Evolutionary conservation across 2,888 invertebrate species (phyloP).

Genomic region (Cephus pulcher): DNA sequence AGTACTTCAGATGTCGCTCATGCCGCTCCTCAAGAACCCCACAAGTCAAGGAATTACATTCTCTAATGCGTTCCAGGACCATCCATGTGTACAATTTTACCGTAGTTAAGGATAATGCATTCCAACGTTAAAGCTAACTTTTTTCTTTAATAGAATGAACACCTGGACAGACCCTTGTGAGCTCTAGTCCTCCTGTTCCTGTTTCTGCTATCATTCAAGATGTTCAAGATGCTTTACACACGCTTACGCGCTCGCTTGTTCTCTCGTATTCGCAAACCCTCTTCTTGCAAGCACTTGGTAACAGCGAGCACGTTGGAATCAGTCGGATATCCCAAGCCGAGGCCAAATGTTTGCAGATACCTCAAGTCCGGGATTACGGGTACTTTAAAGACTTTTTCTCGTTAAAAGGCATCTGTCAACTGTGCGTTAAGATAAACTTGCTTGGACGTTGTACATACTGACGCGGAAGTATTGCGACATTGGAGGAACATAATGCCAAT

Average conservation of each 20-base stretch:
- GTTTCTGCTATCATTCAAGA: background rate
- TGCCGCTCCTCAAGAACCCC: background rate
- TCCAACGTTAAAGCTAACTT: background rate
- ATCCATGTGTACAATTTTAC: background rate
- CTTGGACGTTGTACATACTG: background rate
- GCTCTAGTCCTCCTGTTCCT: background rate
- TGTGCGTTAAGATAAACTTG: constrained; percentile 10
- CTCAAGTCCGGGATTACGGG: constrained; percentile 5
- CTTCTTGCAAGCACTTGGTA: background rate
- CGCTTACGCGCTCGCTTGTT: background rate
- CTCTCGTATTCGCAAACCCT: background rate
- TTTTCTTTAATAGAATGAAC: background rate
- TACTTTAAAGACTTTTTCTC: constrained; percentile 9
- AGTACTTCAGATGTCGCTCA: background rate
- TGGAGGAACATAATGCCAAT: background rate
- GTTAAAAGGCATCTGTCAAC: constrained; percentile 16
- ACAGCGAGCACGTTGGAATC: constrained; percentile 5
- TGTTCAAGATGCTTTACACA: background rate
- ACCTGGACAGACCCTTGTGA: background rate
- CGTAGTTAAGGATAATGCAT: background rate
- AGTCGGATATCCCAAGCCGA: constrained; percentile 3
- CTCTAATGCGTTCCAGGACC: background rate
- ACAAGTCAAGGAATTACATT: background rate
- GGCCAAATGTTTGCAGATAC: constrained; percentile 12
- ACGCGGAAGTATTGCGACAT: background rate